Base-by-base conservation (phyloP, 23 tunicate genomes). In the Ciona savignyi region DNA sequence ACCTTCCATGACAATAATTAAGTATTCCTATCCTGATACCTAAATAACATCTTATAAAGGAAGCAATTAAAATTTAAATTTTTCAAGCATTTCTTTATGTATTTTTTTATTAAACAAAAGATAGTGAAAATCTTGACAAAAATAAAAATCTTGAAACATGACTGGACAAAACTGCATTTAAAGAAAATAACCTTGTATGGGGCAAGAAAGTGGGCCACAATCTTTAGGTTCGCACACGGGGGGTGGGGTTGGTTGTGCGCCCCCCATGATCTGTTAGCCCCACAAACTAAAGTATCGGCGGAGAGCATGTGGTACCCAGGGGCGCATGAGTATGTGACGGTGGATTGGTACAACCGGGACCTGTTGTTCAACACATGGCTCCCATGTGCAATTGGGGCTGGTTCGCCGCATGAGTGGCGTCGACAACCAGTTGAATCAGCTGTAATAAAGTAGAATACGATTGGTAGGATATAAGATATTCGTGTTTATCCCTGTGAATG, bases 191-290 rank as follows among this genome's bases (percentile, higher is more conserved):
- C 97, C 90, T 22, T 85, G 72, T 51, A 26, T 19, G 20, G 89
- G 83, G 34, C 97, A 91, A 24, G 25, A 25, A 0, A 77, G 34
- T 33, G 78, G 77, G 0, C 86, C 97, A 67, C 97, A 91, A 35
- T 85, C 81, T 76, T 84, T 84, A 6, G 83, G 76, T 27, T 32
- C 48, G 32, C 97, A 91, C 25, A 27, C 33, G 35, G 97, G 96
- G 1, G 70, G 60, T 32, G 84, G 80, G n/a, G n/a, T n/a, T n/a
- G n/a, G n/a, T n/a, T n/a, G 24, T 29, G 33, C 0, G 96, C 87
- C 1, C 84, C 87, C 96, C 96, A 88, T 20, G 64, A 35, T 67
- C 71, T 77, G 23, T 81, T 62, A 26, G 33, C 65, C 15, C 67
- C 67, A 63, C 67, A 63, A 25, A 23, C 15, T 42, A 42, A 42